Evolutionary conservation across 2,113 vertebrate species (phyloP).

Genomic region (Anhinga anhinga): DNA sequence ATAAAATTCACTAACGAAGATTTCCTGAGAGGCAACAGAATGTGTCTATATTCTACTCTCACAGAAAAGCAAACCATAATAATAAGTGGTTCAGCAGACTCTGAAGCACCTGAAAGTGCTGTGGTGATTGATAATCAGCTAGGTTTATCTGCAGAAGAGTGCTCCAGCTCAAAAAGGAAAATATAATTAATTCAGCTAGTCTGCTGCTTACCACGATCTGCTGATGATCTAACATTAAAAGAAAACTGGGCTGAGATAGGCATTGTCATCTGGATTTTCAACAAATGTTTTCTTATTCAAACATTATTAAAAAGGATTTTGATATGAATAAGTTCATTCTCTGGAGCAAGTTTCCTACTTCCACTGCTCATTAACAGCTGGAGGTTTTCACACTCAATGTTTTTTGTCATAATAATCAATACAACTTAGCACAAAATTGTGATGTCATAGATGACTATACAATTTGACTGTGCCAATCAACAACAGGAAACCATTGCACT

Average conservation of each 20-base stretch:
- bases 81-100: background rate
- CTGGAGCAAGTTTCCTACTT: background rate
- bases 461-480: background rate
- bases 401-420: background rate
- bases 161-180: background rate
- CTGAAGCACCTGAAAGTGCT: background rate
- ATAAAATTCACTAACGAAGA: background rate
- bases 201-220: background rate
- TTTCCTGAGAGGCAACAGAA: background rate
- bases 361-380: background rate
- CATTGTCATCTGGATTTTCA: background rate
- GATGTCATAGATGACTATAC: background rate
- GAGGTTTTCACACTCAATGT: background rate
- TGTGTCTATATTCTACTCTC: background rate
- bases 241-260: background rate
- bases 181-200: background rate
- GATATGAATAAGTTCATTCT: background rate
- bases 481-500: background rate
- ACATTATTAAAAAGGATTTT: background rate
- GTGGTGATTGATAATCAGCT: background rate
- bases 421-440: background rate
- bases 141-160: background rate
- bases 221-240: background rate
- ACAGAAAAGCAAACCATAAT: background rate
- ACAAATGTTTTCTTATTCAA: background rate